phyloP scores from a whole-genome alignment of 2,888 invertebrate species.

The Agrochola lychnidis region DNA sequence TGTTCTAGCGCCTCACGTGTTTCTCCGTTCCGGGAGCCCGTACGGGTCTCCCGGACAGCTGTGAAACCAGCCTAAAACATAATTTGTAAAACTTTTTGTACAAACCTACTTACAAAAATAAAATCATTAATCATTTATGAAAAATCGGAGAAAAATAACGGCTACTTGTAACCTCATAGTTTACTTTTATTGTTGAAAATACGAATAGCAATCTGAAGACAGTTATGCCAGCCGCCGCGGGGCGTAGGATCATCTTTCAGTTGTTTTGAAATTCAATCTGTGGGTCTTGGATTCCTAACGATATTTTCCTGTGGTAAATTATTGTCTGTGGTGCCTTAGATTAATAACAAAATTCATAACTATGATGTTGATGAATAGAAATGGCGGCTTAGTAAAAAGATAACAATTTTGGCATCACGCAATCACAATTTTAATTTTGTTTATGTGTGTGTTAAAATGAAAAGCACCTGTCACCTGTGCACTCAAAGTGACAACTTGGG shows the following conservation, averaged over 20 bases:
- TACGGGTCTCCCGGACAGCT: too few relatives aligned
- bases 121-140: neutral
- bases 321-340: too few relatives aligned
- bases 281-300: neutral
- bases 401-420: neutral
- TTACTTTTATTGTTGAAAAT: neutral
- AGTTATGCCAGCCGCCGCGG: neutral
- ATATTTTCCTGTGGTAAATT: slow-evolving; percentile 1
- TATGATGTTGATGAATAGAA: neutral
- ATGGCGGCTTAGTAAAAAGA: too few relatives aligned
- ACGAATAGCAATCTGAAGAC: neutral
- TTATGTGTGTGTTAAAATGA: too few relatives aligned
- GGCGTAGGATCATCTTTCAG: neutral
- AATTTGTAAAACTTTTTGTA: neutral
- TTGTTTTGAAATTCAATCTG: slow-evolving; percentile 4
- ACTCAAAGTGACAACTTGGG: too few relatives aligned
- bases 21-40: too few relatives aligned
- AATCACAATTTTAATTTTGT: neutral
- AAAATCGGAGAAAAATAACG: neutral
- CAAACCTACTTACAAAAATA: neutral
- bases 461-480: too few relatives aligned
- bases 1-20: too few relatives aligned
- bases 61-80: neutral
- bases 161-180: neutral
- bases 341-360: neutral